Evolutionary conservation across 2,888 invertebrate species (phyloP), one percentile per base, ranked within the genome.

Genomic region (Orthonevra nobilis): DNA sequence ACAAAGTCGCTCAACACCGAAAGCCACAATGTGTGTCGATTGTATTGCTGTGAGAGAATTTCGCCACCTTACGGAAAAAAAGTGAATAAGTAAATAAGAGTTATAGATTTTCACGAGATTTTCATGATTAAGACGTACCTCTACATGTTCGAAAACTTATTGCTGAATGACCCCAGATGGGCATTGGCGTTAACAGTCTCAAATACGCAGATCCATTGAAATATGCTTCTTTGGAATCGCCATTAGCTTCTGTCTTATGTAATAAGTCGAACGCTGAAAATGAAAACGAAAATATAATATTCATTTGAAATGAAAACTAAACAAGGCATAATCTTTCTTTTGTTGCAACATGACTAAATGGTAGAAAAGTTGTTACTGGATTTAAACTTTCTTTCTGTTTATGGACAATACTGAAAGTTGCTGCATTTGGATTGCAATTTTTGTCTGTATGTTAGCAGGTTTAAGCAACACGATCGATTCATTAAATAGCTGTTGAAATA

Each of bases 131-230:
- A 5, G 3, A 23, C 23, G 23, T 86, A 94, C 94, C 94, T 82
- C 92, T 92, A 88, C 96, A 96, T 3, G 94, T 94, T 83, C 94
- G 91, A 89, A 95, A 95, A 89, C 94, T 95, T 83, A 96, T 91
- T 19, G 95, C 95, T 81, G 94, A 94, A 85, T 95, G 94, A 86
- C 93, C 92, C 88, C 94, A 94, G 84, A 95, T 92, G 69, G 94
- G 93, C 86, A 95, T 91, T 64, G 94, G 93, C 74, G 92, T 92
- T 81, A 91, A 89, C 82, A 96, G 90, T 85, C 93, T 91, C 82
- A 95, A 91, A 87, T 93, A 94, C 14, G 95, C 92, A 84, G 94
- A 93, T 83, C 94, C 94, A 89, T 96, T 95, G 89, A 96, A 95
- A 88, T 94, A 96, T 42, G 94, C 95, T 89, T 96, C 96, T 63